Conservation (phyloP, 2,888 invertebrate genomes). For the Hypomecis atomaria region DNA sequence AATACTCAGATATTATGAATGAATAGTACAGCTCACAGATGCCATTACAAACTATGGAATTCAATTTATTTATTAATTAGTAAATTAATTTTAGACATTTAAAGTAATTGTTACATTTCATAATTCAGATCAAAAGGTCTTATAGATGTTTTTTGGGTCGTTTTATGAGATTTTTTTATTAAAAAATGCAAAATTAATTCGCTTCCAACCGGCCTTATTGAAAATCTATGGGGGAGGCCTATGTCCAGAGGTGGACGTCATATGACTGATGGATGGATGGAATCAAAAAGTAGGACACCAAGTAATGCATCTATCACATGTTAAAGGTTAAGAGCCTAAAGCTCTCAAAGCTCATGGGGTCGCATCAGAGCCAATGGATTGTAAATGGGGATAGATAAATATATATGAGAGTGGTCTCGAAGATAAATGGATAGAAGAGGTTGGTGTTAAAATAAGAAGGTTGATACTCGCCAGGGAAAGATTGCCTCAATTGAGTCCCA, state of each 20-base stretch:
- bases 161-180: too few species aligned
- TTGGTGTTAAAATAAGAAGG: conserved; percentile 5
- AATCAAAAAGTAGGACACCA: neutral
- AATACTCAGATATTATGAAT: conserved; percentile 23
- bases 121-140: too few species aligned
- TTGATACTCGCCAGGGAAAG: neutral
- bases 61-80: too few species aligned
- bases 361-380: conserved; percentile 20
- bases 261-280: too few species aligned
- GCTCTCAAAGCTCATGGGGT: conserved; percentile 20
- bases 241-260: too few species aligned
- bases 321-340: conserved; percentile 25
- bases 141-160: neutral
- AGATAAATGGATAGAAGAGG: conserved; percentile 10
- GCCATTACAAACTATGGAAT: neutral
- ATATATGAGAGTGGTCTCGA: conserved; percentile 19
- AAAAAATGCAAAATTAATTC: too few species aligned
- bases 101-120: too few species aligned
- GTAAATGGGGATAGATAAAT: conserved; percentile 21
- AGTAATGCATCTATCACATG: conserved; percentile 9
- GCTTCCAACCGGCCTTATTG: too few species aligned
- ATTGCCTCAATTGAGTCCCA: neutral
- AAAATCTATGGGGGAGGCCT: too few species aligned
- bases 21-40: conserved; percentile 7
- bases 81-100: too few species aligned